Evolutionary conservation across 1,140 invertebrate genomes (phyloP).

Genomic region (Melitaea cinxia): DNA sequence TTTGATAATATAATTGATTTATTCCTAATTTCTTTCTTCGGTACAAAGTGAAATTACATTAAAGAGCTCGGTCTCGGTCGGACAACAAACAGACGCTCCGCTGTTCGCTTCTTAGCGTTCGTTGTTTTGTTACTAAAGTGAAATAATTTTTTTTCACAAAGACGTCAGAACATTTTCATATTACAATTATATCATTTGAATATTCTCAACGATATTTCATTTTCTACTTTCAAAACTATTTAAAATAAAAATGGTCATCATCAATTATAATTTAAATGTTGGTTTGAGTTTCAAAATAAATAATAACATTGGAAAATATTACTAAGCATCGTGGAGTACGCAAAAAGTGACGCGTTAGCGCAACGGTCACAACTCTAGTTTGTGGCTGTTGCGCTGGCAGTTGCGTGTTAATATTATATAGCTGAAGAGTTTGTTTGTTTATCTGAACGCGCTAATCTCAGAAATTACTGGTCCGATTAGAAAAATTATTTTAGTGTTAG

Average conservation of each 20-base stretch:
- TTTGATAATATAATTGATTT: not conserved
- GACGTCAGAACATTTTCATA: not conserved
- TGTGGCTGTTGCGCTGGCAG: too few relatives aligned
- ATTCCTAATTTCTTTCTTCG: not conserved
- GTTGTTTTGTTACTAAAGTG: not conserved
- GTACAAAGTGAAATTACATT: not conserved
- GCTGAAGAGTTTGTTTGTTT: too few relatives aligned
- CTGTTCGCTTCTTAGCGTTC: not conserved
- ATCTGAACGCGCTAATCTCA: too few relatives aligned
- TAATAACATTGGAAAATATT: too few relatives aligned
- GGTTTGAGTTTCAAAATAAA: too few relatives aligned
- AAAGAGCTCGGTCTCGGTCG: not conserved
- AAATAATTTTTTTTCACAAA: not conserved
- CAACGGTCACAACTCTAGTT: too few relatives aligned
- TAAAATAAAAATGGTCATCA: not conserved
- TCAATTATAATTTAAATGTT: not conserved
- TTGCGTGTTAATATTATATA: too few relatives aligned
- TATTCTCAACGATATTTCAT: not conserved
- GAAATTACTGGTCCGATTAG: too few relatives aligned
- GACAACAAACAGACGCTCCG: not conserved
- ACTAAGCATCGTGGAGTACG: too few relatives aligned
- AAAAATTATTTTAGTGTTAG: too few relatives aligned
- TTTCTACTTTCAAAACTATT: not conserved
- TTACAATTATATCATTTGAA: not conserved
- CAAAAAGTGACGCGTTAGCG: too few relatives aligned